These are phyloP conservation scores for Salarias fasciatus DNA, from an alignment of 2,797 vertebrate species.

Conservation along the genomic window DNA sequence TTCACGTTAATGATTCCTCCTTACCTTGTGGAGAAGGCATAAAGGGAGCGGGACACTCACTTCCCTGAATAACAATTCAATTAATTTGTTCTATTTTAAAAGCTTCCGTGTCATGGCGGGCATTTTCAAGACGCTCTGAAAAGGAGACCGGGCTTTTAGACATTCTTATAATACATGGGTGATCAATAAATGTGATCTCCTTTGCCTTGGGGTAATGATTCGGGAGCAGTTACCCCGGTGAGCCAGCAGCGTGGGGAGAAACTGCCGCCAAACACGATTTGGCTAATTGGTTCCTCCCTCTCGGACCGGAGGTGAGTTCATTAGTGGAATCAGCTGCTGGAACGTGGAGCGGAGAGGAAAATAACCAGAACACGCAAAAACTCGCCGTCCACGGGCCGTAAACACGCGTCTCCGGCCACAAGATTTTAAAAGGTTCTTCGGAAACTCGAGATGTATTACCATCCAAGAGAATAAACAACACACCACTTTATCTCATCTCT, in stretches of 20 bases:
- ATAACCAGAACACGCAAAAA: slow-evolving; percentile 22
- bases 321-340: slow-evolving; percentile 50
- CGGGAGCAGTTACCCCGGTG: slow-evolving; percentile 42
- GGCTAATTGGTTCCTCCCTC: slow-evolving; percentile 53
- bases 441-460: slow-evolving; percentile 24
- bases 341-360: slow-evolving; percentile 22
- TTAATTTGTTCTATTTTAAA: slow-evolving; percentile 52
- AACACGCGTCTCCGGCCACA: slow-evolving; percentile 18
- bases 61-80: slow-evolving; percentile 41
- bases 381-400: slow-evolving; percentile 33
- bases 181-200: slow-evolving; percentile 57
- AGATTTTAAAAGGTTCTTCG: slow-evolving; percentile 15
- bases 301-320: slow-evolving; percentile 57
- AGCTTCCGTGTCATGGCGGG: slow-evolving; percentile 18
- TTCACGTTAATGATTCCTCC: slow-evolving; percentile 50
- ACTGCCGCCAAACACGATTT: slow-evolving; percentile 46
- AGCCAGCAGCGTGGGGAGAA: slow-evolving; percentile 23
- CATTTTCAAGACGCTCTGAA: slow-evolving; percentile 24
- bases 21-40: slow-evolving; percentile 43
- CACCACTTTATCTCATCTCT: slow-evolving; percentile 37
- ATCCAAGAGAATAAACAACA: slow-evolving; percentile 34
- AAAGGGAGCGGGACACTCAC: slow-evolving; percentile 21
- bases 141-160: slow-evolving; percentile 21
- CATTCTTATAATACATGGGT: slow-evolving; percentile 25
- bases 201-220: slow-evolving; percentile 58